Percentiles rank a stretch among this genome's conserved stretches.
These are phyloP conservation scores for Amphimedon queenslandica DNA, from an alignment of 37 sponge, comb jelly and placozoan species.

Conservation along the genomic window DNA sequence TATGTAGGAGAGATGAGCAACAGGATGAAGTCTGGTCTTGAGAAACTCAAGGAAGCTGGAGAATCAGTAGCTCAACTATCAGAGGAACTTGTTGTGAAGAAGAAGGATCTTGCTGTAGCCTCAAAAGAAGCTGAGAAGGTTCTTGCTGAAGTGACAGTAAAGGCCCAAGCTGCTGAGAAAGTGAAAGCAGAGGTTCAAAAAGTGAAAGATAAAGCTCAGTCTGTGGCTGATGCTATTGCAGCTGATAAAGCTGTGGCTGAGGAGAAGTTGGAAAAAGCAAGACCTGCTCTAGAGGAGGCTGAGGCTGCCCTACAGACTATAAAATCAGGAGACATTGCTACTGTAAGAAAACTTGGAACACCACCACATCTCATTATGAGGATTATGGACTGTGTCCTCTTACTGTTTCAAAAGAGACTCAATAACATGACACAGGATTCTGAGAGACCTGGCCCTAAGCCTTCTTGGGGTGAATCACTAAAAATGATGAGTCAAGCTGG, in stretches of 20 bases:
- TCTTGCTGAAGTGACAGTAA: conserved; percentile 89
- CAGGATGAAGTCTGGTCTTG: conserved; percentile 94
- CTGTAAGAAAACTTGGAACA: conserved; percentile 95
- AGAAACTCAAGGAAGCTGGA: conserved; percentile 92
- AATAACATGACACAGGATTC: conserved; percentile 57
- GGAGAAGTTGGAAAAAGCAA: conserved; percentile 86
- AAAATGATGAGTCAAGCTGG: conserved; percentile 94
- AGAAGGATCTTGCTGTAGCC: conserved; percentile 94
- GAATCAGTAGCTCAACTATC: conserved; percentile 82
- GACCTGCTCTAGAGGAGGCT: conserved; percentile 95
- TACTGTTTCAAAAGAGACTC: conserved; percentile 80
- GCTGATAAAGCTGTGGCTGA: conserved; percentile 92
- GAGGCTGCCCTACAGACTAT: conserved; percentile 97
- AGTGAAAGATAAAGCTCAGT: conserved; percentile 98
- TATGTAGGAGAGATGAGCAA: conserved; percentile 78
- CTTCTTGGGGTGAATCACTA: conserved; percentile 94
- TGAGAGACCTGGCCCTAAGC: conserved; percentile 81
- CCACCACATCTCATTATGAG: conserved; percentile 99
- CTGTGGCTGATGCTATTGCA: conserved; percentile 89
- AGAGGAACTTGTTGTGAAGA: conserved; percentile 89
- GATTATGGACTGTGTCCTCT: conserved; percentile 98
- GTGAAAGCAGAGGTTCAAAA: conserved; percentile 97
- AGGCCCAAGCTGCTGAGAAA: conserved; percentile 97
- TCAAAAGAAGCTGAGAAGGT: conserved; percentile 90
- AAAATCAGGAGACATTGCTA: conserved; percentile 94